Evolutionary conservation across 2,888 invertebrate genomes (phyloP), one percentile per base, ranked within the genome.

Genomic region (Colletes collaris): DNA sequence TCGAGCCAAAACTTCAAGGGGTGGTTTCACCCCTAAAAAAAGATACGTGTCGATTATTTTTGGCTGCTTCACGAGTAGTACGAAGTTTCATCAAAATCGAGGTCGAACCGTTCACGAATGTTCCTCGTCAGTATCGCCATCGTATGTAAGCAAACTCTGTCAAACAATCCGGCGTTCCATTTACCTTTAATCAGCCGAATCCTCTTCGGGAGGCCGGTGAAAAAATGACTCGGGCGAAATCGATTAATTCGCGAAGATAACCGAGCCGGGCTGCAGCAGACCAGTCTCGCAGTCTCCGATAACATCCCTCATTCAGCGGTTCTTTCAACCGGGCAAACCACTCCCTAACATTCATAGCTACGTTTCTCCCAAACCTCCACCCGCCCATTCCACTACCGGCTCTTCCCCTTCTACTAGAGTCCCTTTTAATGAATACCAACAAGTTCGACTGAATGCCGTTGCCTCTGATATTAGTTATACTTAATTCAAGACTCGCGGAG

Each of bases 381-480:
- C 27, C 27, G 27, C 27, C 27, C 27, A 27, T 27, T 27, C 27
- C 27, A 27, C n/a, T n/a, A 49, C 1, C 13, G 27, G 19, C 59
- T 49, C 50, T 40, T 37, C 64, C 58, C 65, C 64, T 49, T 27
- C 10, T 58, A 7, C 53, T 81, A 75, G 27, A 40, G 84, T 86
- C 87, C 88, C 90, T 92, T 92, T 91, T 91, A 92, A 91, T 89
- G 92, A 91, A 92, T 89, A 89, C 90, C 90, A 91, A 91, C 92
- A 92, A 89, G 90, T 91, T 87, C 60, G 81, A 5, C 84, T 91
- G 91, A 92, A 92, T 90, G 82, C 82, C 79, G 79, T 85, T 86
- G 86, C 84, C 87, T 79, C 89, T 86, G 83, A 91, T 92, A 92
- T 92, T 90, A 92, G 91, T 92, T 92, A 92, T 92, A 92, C 92